Conservation (phyloP, 1,140 invertebrate genomes). For the Drosophila virilis region DNA sequence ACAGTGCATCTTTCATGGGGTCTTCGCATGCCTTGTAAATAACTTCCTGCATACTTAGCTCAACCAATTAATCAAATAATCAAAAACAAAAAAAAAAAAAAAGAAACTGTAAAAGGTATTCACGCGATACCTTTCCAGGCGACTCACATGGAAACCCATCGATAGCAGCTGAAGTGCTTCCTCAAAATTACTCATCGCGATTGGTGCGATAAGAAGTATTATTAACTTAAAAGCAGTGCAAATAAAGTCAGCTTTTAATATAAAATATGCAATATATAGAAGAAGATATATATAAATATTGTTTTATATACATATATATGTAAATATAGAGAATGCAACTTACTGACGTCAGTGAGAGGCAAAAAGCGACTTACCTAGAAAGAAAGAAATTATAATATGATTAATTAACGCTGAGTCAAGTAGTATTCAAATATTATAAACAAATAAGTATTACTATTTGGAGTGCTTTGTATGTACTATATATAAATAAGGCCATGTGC, state of each 20-base stretch:
- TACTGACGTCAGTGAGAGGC: constrained; percentile 36
- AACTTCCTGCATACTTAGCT: constrained; percentile 69
- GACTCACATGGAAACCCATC: constrained; percentile 11
- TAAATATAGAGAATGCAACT: constrained; percentile 32
- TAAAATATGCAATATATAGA: not conserved
- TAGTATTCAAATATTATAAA: constrained; percentile 7
- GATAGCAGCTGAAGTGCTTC: constrained; percentile 58
- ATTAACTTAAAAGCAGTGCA: not conserved
- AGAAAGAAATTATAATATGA: constrained; percentile 48
- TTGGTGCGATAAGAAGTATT: constrained; percentile 44
- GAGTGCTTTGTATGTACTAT: constrained; percentile 2
- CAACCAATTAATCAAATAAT: constrained; percentile 70
- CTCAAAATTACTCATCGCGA: constrained; percentile 54
- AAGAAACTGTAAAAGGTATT: constrained; percentile 55
- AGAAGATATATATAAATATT: not conserved
- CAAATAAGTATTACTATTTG: not conserved
- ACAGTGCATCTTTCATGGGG: constrained; percentile 14
- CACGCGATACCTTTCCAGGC: constrained; percentile 55
- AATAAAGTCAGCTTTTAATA: constrained; percentile 10
- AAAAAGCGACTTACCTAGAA: constrained; percentile 62
- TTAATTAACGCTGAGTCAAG: constrained; percentile 60
- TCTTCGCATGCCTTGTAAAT: constrained; percentile 46
- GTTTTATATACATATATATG: not conserved
- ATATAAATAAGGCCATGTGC: not conserved
- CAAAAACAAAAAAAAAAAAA: constrained; percentile 2